phyloP scores from a whole-genome alignment of 2,888 invertebrate species.

The Pristionchus japonicus region DNA sequence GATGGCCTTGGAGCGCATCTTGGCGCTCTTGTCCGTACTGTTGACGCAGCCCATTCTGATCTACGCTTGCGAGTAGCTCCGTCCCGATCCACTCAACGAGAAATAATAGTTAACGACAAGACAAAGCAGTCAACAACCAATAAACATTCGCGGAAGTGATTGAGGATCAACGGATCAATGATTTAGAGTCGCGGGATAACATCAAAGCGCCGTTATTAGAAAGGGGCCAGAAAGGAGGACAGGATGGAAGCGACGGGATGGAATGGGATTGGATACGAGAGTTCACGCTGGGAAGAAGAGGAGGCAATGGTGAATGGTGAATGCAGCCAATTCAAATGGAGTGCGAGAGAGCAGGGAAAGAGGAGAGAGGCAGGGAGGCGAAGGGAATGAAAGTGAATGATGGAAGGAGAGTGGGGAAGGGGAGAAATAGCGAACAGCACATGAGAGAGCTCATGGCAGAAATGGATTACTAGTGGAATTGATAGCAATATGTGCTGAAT shows the following conservation, averaged over 20 bases:
- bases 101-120: background rate
- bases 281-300: constrained; percentile 11
- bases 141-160: background rate
- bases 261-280: constrained; percentile 16
- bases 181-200: background rate
- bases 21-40: constrained; percentile 84
- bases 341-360: background rate
- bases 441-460: background rate
- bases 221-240: constrained; percentile 35
- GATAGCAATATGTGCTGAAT: background rate
- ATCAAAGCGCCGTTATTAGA: background rate
- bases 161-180: background rate
- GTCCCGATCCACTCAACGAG: background rate
- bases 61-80: background rate
- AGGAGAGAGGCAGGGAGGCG: background rate
- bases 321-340: constrained; percentile 42
- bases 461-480: constrained; percentile 12
- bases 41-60: constrained; percentile 76
- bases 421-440: constrained; percentile 21
- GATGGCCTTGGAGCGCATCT: constrained; percentile 54
- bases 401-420: constrained; percentile 3
- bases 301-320: constrained; percentile 27
- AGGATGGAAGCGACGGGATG: background rate
- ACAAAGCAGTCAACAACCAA: background rate
- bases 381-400: constrained; percentile 33